A percentile compares a stretch with the other conserved stretches of the same genome.
Conservation (phyloP, 2,113 vertebrate genomes). For the Actenoides hombroni region DNA sequence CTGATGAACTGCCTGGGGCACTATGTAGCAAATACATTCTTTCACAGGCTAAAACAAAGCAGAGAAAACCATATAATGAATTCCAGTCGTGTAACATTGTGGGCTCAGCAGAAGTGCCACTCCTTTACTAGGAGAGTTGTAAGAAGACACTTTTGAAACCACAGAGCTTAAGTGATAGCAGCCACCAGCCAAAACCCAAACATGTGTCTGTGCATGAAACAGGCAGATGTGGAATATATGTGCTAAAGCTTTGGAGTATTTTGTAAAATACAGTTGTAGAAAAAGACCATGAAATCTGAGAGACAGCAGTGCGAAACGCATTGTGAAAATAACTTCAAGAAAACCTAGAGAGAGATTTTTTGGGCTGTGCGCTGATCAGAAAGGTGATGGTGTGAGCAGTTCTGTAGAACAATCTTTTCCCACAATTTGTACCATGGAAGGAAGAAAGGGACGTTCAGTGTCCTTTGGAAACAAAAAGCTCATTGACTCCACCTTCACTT, state of each 20-base stretch:
- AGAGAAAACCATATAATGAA: conserved; percentile 20
- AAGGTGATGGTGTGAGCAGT: neutral
- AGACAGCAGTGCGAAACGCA: neutral
- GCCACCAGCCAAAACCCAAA: neutral
- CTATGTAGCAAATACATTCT: neutral
- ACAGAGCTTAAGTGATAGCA: neutral
- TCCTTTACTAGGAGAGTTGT: neutral
- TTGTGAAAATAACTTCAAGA: neutral
- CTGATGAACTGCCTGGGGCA: conserved; percentile 22
- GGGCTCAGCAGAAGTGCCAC: conserved; percentile 13
- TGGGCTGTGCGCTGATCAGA: neutral
- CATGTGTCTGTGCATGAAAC: neutral
- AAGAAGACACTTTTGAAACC: conserved; percentile 17
- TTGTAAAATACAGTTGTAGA: neutral
- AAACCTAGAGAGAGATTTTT: neutral
- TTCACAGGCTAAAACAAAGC: conserved; percentile 33
- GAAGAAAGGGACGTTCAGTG: neutral
- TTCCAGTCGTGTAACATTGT: neutral
- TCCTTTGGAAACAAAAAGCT: neutral
- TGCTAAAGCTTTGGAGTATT: neutral
- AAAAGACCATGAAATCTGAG: neutral
- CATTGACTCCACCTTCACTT: neutral
- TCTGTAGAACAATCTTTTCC: neutral
- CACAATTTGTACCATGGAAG: neutral
- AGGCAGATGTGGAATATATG: neutral